These are phyloP conservation scores for Odontesthes bonariensis DNA, from an alignment of 2,113 vertebrate genomes.

Conservation along the genomic window DNA sequence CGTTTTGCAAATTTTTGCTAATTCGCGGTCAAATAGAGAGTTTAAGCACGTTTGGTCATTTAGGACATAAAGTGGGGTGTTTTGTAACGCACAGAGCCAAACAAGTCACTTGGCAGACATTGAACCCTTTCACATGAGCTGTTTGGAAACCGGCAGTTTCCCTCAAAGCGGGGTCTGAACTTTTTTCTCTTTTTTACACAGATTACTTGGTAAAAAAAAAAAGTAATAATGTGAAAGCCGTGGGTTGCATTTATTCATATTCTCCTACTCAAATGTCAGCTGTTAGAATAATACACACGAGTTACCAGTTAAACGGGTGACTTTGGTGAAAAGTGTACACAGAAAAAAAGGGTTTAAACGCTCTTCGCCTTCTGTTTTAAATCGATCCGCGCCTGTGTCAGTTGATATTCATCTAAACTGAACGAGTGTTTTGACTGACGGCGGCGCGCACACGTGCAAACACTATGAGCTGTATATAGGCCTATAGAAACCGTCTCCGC, in stretches of 20 bases:
- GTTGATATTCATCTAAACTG: not conserved
- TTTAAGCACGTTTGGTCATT: not conserved
- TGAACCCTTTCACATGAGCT: conserved; percentile 42
- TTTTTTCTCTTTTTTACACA: not conserved
- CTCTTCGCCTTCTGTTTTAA: no score
- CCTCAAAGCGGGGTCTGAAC: conserved; percentile 35
- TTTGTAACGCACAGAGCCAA: conserved; percentile 1
- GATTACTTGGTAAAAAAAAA: not conserved
- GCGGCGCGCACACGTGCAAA: not conserved
- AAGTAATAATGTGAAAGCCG: no score
- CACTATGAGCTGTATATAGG: not conserved
- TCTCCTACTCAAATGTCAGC: not conserved
- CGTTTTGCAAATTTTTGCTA: not conserved
- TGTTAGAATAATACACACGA: not conserved
- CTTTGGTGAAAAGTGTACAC: not conserved
- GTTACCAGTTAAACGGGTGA: not conserved
- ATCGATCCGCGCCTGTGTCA: not conserved
- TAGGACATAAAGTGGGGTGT: not conserved
- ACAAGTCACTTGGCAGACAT: conserved; percentile 44
- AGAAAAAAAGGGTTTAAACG: no score
- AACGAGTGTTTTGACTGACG: not conserved
- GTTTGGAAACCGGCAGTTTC: conserved; percentile 13
- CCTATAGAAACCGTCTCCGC: not conserved
- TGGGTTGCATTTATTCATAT: no score
- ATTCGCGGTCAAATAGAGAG: not conserved